Percentiles rank a stretch among this genome's conserved stretches.
These are phyloP conservation scores for Crossocerus cetratus DNA, from an alignment of 2,888 invertebrate species.

Conservation along the genomic window DNA sequence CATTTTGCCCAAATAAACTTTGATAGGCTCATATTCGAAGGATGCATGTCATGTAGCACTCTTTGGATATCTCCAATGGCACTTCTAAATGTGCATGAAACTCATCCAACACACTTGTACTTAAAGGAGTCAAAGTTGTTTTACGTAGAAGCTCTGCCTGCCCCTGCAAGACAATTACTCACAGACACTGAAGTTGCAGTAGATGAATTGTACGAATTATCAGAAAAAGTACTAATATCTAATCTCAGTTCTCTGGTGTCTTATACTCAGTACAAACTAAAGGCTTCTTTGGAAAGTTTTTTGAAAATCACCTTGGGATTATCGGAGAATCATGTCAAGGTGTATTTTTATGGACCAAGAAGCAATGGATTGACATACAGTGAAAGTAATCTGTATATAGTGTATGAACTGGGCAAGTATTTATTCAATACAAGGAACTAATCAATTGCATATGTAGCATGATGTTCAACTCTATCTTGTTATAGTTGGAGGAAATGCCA, in stretches of 20 bases:
- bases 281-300: conserved; percentile 51
- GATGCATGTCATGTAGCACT: no score
- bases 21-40: no score
- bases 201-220: conserved; percentile 41
- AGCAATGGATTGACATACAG: conserved; percentile 78
- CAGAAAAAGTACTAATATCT: conserved; percentile 32
- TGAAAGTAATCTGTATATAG: conserved; percentile 69
- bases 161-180: conserved; percentile 29
- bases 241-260: no score
- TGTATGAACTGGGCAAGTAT: conserved; percentile 66
- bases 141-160: conserved; percentile 42
- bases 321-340: conserved; percentile 63
- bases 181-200: conserved; percentile 9
- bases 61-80: no score
- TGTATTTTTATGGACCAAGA: conserved; percentile 82
- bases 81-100: no score
- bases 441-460: no score
- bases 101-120: conserved; percentile 55
- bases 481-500: no score
- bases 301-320: conserved; percentile 32
- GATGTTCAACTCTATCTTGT: no score
- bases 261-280: conserved; percentile 38
- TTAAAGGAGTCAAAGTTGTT: conserved; percentile 55
- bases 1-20: conserved; percentile 12
- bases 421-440: neutral